These are phyloP conservation scores for Alloscopus bannaensis DNA, from an alignment of 2,888 invertebrate genomes.

Conservation along the genomic window DNA sequence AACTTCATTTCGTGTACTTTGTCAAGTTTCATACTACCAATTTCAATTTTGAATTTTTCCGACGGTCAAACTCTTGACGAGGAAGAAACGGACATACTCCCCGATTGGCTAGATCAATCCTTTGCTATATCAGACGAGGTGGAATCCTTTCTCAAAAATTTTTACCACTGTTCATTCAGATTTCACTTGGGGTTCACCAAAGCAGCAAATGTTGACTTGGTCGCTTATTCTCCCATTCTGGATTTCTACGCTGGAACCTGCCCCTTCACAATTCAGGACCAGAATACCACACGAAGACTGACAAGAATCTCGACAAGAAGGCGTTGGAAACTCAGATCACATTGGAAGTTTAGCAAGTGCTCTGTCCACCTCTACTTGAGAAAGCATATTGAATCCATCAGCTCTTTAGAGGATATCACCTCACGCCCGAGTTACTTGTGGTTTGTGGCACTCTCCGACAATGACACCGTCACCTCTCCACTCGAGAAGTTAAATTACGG, in stretches of 20 bases:
- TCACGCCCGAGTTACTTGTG: slow-evolving; percentile 24
- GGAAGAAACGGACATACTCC: too few relatives aligned
- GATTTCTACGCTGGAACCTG: slow-evolving; percentile 1
- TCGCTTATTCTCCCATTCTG: slow-evolving; percentile 1
- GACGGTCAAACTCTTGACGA: too few relatives aligned
- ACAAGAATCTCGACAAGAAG: not conserved
- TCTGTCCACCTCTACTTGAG: slow-evolving; percentile 22
- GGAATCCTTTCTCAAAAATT: not conserved
- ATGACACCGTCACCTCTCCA: slow-evolving; percentile 4
- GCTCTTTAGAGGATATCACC: slow-evolving; percentile 1
- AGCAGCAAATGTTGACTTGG: not conserved
- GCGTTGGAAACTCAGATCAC: not conserved
- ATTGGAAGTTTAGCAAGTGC: slow-evolving; percentile 26
- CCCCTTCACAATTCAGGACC: slow-evolving; percentile 21
- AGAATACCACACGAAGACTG: not conserved
- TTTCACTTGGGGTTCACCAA: slow-evolving; percentile 33
- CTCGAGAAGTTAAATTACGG: not conserved
- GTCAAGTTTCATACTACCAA: too few relatives aligned
- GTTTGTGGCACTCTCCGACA: slow-evolving; percentile 11
- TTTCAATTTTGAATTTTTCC: too few relatives aligned
- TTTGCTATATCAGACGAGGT: too few relatives aligned
- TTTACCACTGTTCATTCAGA: slow-evolving; percentile 24
- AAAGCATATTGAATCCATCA: not conserved
- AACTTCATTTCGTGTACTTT: too few relatives aligned
- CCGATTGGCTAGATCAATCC: too few relatives aligned